phyloP scores from a whole-genome alignment of 2,888 invertebrate genomes.

The Drosophila neonasuta region DNA sequence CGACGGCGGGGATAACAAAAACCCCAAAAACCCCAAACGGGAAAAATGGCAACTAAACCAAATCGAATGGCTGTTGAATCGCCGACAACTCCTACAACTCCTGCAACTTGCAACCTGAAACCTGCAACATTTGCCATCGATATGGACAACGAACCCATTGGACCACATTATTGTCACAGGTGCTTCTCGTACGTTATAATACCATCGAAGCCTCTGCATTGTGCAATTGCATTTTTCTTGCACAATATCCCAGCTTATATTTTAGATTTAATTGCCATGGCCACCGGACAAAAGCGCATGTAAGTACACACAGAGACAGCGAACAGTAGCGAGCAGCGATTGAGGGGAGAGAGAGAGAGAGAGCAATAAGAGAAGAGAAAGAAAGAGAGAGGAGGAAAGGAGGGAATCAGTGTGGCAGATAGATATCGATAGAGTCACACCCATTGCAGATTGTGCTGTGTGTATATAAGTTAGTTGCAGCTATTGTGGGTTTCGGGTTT shows the following conservation, averaged over 20 bases:
- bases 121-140: constrained; percentile 9
- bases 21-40: constrained; percentile 30
- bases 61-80: constrained; percentile 59
- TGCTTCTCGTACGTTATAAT: constrained; percentile 83
- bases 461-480: constrained; percentile 50
- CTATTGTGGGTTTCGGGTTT: constrained; percentile 55
- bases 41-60: constrained; percentile 63
- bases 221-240: constrained; percentile 80
- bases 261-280: constrained; percentile 82
- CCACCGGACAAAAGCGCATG: constrained; percentile 82
- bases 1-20: constrained; percentile 41
- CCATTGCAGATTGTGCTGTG: constrained; percentile 34
- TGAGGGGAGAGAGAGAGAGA: too few relatives aligned
- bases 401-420: neutral
- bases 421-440: constrained; percentile 19
- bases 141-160: constrained; percentile 46
- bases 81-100: constrained; percentile 2
- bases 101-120: constrained; percentile 14
- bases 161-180: constrained; percentile 81
- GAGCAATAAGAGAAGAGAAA: neutral
- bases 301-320: constrained; percentile 69
- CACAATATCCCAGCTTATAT: constrained; percentile 82
- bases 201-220: constrained; percentile 81
- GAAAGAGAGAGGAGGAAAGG: neutral
- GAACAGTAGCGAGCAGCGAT: constrained; percentile 1